Percentiles rank a stretch among this genome's conserved stretches.
phyloP scores from a whole-genome alignment of 2,888 invertebrate species.

The Lampropteryx suffumata region DNA sequence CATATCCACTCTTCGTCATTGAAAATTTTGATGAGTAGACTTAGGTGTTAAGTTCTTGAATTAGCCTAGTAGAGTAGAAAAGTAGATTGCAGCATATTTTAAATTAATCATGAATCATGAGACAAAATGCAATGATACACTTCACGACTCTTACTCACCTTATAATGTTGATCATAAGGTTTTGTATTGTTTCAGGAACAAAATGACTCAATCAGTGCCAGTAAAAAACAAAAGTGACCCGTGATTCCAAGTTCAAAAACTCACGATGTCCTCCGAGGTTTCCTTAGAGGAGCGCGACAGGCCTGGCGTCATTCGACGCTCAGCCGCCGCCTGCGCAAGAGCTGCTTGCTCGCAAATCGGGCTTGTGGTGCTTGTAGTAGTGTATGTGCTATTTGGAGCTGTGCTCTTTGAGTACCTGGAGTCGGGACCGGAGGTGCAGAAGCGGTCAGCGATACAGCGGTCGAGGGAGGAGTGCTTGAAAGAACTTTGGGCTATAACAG shows the following conservation, averaged over 20 bases:
- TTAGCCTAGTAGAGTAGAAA: too few species aligned
- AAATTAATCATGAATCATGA: too few species aligned
- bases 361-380: conserved; percentile 87
- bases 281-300: conserved; percentile 71
- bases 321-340: conserved; percentile 69
- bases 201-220: conserved; percentile 31
- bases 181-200: conserved; percentile 21
- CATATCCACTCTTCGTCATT: too few species aligned
- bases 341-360: conserved; percentile 87
- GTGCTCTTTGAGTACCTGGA: conserved; percentile 89
- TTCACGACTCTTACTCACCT: too few species aligned
- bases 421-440: conserved; percentile 86
- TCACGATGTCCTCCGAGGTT: conserved; percentile 71
- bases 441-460: conserved; percentile 84
- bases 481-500: conserved; percentile 91
- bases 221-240: conserved; percentile 37
- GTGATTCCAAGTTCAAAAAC: conserved; percentile 27
- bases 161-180: too few species aligned
- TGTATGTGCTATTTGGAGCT: conserved; percentile 89
- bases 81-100: too few species aligned
- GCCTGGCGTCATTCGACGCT: conserved; percentile 61
- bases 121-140: too few species aligned
- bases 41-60: too few species aligned
- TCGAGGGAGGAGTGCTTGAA: conserved; percentile 87
- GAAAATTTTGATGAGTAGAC: too few species aligned